Evolutionary conservation across 2,113 vertebrate species (phyloP), one percentile per base, ranked within the genome.

Genomic region (Grantiella picta): DNA sequence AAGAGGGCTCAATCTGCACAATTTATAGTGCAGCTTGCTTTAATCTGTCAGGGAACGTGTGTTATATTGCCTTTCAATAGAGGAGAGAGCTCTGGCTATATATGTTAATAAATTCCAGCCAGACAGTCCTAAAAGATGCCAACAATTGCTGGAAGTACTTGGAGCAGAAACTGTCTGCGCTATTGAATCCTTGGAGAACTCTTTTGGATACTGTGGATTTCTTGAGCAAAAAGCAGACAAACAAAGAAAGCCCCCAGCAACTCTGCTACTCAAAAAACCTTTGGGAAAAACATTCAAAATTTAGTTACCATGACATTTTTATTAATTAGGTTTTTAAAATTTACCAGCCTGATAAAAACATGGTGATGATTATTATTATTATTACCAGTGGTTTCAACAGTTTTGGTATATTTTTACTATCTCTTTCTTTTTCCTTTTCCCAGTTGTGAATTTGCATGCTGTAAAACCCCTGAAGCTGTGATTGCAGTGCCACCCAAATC

Each of bases 51-150:
- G 91, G 68, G n/a, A 93, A 87, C 23, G 42, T 38, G 86, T 92
- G 86, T 85, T 94, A 83, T 91, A 94, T 90, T 86, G 64, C 80
- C 64, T 95, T 97, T 95, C 54, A 73, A 76, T 90, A 89, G 95
- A 87, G 89, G 82, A 90, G 82, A 66, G 79, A 94, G 63, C 75
- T 93, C 84, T 92, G 81, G 68, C 85, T 90, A 78, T 89, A 83
- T 94, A 96, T 96, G 88, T 92, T 97, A 96, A 96, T 94, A 81
- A 96, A 97, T 94, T 96, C 75, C 92, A 87, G 79, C 86, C 81
- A 93, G 86, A 90, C 76, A 92, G 20, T 82, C 86, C 86, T 96
- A 93, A 95, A 92, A 94, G 40, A 45, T 95, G 65, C 65, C 64
- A 95, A 77, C 64, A 89, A 72, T 96, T 97, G 71, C 72, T 96